Evolutionary conservation across 2,888 invertebrate species (phyloP).

Genomic region (Allygus modestus): DNA sequence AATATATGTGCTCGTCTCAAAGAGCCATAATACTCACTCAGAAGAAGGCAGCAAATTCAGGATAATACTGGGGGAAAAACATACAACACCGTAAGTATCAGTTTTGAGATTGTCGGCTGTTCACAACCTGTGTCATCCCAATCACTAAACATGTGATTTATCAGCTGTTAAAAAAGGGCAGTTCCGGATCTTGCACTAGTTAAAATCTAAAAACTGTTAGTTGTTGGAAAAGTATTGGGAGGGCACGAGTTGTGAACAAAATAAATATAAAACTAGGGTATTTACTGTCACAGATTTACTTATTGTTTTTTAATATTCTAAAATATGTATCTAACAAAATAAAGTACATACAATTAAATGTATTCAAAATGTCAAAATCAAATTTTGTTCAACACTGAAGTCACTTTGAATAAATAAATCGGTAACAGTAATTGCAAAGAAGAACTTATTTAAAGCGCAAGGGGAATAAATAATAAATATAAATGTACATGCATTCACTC

Average conservation of each 20-base stretch:
- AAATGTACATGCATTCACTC: neutral
- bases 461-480: neutral
- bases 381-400: neutral
- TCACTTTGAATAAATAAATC: neutral
- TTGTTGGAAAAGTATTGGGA: conserved; percentile 12
- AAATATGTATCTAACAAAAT: neutral
- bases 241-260: neutral
- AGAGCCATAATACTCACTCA: conserved; percentile 46
- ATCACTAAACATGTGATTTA: neutral
- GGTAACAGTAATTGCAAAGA: neutral
- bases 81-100: conserved; percentile 9
- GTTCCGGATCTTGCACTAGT: neutral
- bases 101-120: conserved; percentile 33
- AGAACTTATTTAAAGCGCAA: neutral
- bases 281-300: conserved; percentile 18
- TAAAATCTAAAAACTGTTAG: too few relatives aligned
- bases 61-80: conserved; percentile 32
- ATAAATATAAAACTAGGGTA: neutral
- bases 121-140: conserved; percentile 23
- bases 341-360: neutral
- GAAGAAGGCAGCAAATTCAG: conserved; percentile 32
- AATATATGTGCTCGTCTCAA: conserved; percentile 35
- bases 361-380: neutral
- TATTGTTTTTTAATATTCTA: neutral
- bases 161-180: neutral